Evolutionary conservation across 2,113 vertebrate species (phyloP), one percentile per base, ranked within the genome.

Genomic region (Xiphophorus couchianus): DNA sequence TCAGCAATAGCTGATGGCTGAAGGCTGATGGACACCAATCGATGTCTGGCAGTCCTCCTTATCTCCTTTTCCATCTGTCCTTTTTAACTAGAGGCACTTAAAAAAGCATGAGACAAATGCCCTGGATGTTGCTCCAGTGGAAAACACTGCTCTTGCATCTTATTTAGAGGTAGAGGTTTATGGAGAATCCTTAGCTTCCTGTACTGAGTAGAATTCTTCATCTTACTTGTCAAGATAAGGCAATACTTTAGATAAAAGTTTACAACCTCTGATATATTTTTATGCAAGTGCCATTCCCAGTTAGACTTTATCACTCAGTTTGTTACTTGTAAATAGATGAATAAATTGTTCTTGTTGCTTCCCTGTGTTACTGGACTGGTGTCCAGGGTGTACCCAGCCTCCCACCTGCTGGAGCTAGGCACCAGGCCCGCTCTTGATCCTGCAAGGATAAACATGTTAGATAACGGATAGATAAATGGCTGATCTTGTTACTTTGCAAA

Each of bases 1-100:
- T 81, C 73, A 86, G 67, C 22, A 66, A 79, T 84, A 68, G 80
- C 81, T 88, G 28, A 28, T 28, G 28, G 28, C 28, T 42, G 64
- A 27, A 88, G 89, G 83, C 71, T 70, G 73, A 28, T 51, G 68
- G 74, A 81, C 64, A 65, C 51, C 69, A 74, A 25, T 51, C 64
- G 64, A 37, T 69, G 69, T n/a, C 60, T 77, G 29, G 48, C 71
- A 27, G 33, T 33, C 69, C 62, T 79, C 76, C 65, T 79, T 78
- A 60, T 83, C 70, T 68, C 66, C 65, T 80, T 70, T 76, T 81
- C 89, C 88, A 91, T 84, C 90, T 93, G 78, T 84, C 81, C 79
- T 76, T 69, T 82, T 77, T 88, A 75, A 82, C 86, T 13, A 2
- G 22, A 84, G 83, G 82, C 79, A 73, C 4, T 44, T 54, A 19